Conservation (phyloP, 1,140 invertebrate genomes). For the Chymomyza costata region DNA sequence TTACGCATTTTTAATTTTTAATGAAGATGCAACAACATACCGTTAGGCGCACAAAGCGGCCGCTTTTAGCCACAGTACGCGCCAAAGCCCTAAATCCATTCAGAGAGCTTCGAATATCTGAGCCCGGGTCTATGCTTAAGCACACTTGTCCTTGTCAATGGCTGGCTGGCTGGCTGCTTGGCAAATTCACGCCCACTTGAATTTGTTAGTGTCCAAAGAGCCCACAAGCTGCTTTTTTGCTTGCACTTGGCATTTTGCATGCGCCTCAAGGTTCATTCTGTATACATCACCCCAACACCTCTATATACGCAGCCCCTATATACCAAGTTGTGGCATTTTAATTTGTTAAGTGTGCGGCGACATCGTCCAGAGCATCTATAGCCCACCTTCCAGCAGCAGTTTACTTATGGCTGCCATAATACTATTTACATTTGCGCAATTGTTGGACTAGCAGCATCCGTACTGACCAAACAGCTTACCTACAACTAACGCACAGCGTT, state of each 20-base stretch:
- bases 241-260: not conserved
- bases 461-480: too few relatives aligned
- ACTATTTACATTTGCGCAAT: slow-evolving; percentile 39
- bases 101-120: not conserved
- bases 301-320: too few relatives aligned
- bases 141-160: slow-evolving; percentile 7
- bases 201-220: slow-evolving; percentile 13
- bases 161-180: slow-evolving; percentile 3
- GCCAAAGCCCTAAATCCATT: not conserved
- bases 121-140: slow-evolving; percentile 10
- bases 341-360: slow-evolving; percentile 49
- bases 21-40: slow-evolving; percentile 36
- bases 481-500: too few relatives aligned
- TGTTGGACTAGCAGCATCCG: slow-evolving; percentile 26
- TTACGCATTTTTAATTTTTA: slow-evolving; percentile 38
- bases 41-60: not conserved
- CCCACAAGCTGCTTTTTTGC: not conserved
- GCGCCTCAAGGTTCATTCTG: too few relatives aligned
- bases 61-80: not conserved
- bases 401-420: slow-evolving; percentile 45
- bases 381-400: slow-evolving; percentile 18
- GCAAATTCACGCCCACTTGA: slow-evolving; percentile 31
- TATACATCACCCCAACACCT: too few relatives aligned
- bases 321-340: slow-evolving; percentile 49
- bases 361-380: slow-evolving; percentile 6